Conservation (phyloP, 2,888 invertebrate species). For the Camptogramma bilineatum region DNA sequence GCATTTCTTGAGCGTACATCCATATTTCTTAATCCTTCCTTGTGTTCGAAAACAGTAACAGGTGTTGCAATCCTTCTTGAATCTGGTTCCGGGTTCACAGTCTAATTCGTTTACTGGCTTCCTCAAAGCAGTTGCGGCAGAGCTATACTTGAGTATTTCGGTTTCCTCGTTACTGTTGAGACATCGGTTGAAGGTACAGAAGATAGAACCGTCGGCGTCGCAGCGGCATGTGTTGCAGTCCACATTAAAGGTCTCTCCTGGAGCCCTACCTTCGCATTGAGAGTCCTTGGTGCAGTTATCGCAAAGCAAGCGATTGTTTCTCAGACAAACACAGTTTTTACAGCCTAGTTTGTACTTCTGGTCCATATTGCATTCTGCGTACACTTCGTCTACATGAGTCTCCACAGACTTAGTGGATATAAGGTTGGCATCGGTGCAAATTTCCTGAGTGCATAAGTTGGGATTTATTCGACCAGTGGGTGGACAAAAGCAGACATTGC, state of each 20-base stretch:
- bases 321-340: constrained; percentile 79
- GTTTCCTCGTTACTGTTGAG: constrained; percentile 37
- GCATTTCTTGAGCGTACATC: constrained; percentile 71
- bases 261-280: constrained; percentile 49
- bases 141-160: constrained; percentile 16
- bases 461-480: constrained; percentile 54
- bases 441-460: constrained; percentile 60
- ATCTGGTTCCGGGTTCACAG: constrained; percentile 62
- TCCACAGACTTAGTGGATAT: constrained; percentile 32
- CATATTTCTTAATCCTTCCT: constrained; percentile 63
- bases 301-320: constrained; percentile 77
- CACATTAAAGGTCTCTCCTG: constrained; percentile 66
- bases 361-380: constrained; percentile 67
- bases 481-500: constrained; percentile 72
- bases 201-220: constrained; percentile 66
- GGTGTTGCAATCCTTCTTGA: constrained; percentile 63
- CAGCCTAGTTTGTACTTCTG: constrained; percentile 79
- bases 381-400: constrained; percentile 54
- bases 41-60: constrained; percentile 61
- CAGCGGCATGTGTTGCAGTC: constrained; percentile 85
- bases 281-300: constrained; percentile 65
- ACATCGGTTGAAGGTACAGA: constrained; percentile 74
- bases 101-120: constrained; percentile 50
- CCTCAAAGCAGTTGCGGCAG: constrained; percentile 5
- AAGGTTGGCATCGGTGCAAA: constrained; percentile 57